These are phyloP conservation scores for Sebastes oblongus DNA, from an alignment of 2,797 vertebrate species.

Conservation along the genomic window DNA sequence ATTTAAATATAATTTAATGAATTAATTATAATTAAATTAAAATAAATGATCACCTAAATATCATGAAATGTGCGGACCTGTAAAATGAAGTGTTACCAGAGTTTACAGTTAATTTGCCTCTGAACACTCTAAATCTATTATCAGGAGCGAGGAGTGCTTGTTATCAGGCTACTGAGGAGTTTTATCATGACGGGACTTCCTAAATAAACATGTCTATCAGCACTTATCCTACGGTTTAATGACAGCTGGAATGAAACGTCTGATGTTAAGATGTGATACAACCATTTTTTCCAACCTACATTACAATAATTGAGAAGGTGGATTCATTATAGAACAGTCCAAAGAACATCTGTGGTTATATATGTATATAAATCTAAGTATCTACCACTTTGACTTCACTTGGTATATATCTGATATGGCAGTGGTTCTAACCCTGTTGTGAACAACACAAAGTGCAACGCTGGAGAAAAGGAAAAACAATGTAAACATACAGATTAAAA, in stretches of 20 bases:
- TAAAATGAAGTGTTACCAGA: too few relatives aligned
- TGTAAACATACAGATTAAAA: slow-evolving; percentile 11
- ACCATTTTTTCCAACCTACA: slow-evolving; percentile 13
- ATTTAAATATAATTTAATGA: too few relatives aligned
- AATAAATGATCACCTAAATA: too few relatives aligned
- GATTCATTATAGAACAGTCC: slow-evolving; percentile 35
- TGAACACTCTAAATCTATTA: not conserved
- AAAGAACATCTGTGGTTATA: slow-evolving; percentile 29
- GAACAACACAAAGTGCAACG: slow-evolving; percentile 65
- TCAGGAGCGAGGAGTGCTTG: not conserved
- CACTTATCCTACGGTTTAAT: not conserved
- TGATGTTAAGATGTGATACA: slow-evolving; percentile 8
- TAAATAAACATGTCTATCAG: slow-evolving; percentile 24
- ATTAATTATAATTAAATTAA: too few relatives aligned
- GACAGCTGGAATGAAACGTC: not conserved
- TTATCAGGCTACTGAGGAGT: not conserved
- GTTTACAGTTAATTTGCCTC: not conserved
- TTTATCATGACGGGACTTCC: not conserved
- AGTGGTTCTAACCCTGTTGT: slow-evolving; percentile 41
- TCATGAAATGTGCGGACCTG: too few relatives aligned
- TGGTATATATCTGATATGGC: slow-evolving; percentile 29
- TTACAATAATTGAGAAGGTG: slow-evolving; percentile 4
- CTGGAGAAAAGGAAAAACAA: not conserved
- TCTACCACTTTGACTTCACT: slow-evolving; percentile 19
- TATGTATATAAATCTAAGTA: slow-evolving; percentile 29